Percentiles rank a stretch among this genome's conserved stretches.
Evolutionary conservation across 2,797 vertebrate genomes (phyloP).

Genomic region (Cuniculus paca): DNA sequence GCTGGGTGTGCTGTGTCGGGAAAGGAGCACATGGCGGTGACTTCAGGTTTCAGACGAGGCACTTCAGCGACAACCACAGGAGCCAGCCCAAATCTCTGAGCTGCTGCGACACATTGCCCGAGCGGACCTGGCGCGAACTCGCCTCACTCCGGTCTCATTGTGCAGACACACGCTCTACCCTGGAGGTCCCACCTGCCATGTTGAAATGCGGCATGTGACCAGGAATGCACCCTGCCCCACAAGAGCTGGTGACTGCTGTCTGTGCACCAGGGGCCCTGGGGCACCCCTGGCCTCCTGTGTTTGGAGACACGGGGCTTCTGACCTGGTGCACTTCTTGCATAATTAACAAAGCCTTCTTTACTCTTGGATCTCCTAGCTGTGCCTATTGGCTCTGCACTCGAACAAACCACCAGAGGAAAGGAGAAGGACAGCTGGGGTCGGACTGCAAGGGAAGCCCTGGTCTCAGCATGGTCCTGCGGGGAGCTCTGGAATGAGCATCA

Average conservation of each 20-base stretch:
- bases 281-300: not conserved
- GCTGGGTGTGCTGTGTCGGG: too few relatives aligned
- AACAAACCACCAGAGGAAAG: too few relatives aligned
- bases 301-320: not conserved
- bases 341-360: not conserved
- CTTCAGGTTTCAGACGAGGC: not conserved
- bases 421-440: too few relatives aligned
- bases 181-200: not conserved
- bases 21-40: not conserved
- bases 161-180: not conserved
- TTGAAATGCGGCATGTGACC: not conserved
- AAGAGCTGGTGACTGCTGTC: too few relatives aligned
- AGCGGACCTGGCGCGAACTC: not conserved
- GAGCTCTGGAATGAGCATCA: not conserved
- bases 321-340: not conserved
- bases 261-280: not conserved
- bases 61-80: not conserved
- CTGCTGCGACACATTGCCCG: not conserved
- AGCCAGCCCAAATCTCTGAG: not conserved
- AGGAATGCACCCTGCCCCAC: too few relatives aligned
- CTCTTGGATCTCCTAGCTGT: not conserved
- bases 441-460: not conserved
- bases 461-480: fast-evolving
- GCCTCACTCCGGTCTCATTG: not conserved
- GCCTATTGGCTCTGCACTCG: not conserved